Evolutionary conservation across 1,140 invertebrate genomes (phyloP).

Genomic region (Meloidogyne hapla): DNA sequence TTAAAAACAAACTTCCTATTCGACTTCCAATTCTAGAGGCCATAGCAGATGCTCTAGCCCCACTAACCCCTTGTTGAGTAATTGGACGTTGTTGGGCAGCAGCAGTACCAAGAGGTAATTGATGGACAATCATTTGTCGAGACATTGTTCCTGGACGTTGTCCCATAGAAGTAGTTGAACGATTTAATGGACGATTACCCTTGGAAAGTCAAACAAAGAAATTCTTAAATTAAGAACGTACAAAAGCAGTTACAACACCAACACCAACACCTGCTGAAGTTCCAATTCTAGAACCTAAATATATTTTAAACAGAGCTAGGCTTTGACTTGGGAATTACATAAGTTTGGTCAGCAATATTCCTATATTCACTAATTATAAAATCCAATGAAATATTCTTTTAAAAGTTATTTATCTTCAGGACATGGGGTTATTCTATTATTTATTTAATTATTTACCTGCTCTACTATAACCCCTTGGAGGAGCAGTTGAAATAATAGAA

Average conservation of each 20-base stretch:
- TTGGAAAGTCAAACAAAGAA: neutral
- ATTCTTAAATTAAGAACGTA: neutral
- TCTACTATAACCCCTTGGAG: constrained; percentile 5
- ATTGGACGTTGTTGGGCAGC: constrained; percentile 27
- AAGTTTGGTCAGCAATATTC: no score
- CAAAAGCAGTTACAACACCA: neutral
- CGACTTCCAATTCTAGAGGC: constrained; percentile 20
- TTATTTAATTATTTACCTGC: neutral
- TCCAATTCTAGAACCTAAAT: neutral
- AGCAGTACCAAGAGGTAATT: neutral
- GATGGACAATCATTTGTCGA: constrained; percentile 13
- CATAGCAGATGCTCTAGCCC: constrained; percentile 7
- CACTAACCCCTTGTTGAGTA: constrained; percentile 42
- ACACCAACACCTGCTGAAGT: neutral
- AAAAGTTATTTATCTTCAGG: no score
- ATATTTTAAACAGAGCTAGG: no score
- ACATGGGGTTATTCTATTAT: no score
- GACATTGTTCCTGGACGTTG: neutral
- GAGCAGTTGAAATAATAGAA: neutral
- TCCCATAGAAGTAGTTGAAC: neutral
- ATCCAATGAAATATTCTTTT: no score
- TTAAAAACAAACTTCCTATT: neutral
- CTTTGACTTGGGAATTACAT: no score
- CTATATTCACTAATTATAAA: no score
- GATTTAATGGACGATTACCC: constrained; percentile 21